A percentile compares a stretch with the other conserved stretches of the same genome.
Conservation (phyloP, 2,888 invertebrate genomes). For the Perizoma affinitatum region DNA sequence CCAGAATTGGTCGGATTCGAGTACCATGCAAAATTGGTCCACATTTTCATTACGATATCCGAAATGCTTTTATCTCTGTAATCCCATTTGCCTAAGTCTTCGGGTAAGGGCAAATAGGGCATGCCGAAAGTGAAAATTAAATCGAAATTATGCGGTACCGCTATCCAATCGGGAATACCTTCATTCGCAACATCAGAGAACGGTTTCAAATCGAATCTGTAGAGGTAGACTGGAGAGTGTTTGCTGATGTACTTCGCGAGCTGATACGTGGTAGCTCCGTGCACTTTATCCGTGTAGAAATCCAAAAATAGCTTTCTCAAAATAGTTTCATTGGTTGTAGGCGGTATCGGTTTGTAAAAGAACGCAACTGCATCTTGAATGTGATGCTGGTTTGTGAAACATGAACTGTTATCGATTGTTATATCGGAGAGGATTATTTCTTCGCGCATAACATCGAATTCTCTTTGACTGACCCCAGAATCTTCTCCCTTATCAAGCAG, state of each 20-base stretch:
- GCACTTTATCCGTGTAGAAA: constrained; percentile 90
- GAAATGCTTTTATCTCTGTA: constrained; percentile 90
- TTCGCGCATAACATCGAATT: constrained; percentile 85
- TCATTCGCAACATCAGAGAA: constrained; percentile 86
- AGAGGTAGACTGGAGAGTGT: constrained; percentile 86
- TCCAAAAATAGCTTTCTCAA: constrained; percentile 87
- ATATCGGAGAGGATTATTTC: constrained; percentile 87
- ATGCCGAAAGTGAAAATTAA: constrained; percentile 92
- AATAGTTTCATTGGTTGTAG: constrained; percentile 84
- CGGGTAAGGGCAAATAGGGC: constrained; percentile 87
- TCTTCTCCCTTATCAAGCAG: constrained; percentile 84
- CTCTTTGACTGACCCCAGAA: constrained; percentile 83
- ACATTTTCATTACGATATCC: constrained; percentile 91
- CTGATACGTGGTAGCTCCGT: constrained; percentile 88
- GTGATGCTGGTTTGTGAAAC: constrained; percentile 86
- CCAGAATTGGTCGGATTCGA: constrained; percentile 88
- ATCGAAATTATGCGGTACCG: constrained; percentile 92
- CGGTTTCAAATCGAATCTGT: constrained; percentile 90
- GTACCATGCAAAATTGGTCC: constrained; percentile 90
- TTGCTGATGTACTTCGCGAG: constrained; percentile 87
- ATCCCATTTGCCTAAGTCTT: constrained; percentile 88
- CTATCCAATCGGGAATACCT: constrained; percentile 90
- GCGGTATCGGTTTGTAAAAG: constrained; percentile 89
- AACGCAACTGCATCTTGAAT: constrained; percentile 90
- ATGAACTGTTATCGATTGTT: constrained; percentile 81